These are phyloP conservation scores for Nemopilema nomurai DNA, from an alignment of 30 jellyfish, hydroid and myxozoan genomes.

Conservation along the genomic window DNA sequence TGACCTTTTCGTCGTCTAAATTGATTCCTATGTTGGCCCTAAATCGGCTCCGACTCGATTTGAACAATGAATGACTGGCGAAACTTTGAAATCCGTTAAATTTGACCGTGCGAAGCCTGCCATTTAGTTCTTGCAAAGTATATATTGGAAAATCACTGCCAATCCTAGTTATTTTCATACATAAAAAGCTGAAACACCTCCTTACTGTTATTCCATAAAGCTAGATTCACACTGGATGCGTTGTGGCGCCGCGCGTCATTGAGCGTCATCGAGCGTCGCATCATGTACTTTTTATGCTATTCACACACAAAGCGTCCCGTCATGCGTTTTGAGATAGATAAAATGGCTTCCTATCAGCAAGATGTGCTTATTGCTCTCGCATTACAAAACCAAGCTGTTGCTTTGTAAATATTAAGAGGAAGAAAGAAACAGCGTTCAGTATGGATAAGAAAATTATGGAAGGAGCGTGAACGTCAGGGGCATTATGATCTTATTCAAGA, in stretches of 20 bases:
- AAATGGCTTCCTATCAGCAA: slow-evolving; percentile 9
- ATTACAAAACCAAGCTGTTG: slow-evolving; percentile 29
- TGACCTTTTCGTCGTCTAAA: too few relatives aligned
- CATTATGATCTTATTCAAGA: slow-evolving; percentile 29
- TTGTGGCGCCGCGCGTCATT: neutral
- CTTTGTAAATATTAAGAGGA: slow-evolving; percentile 1
- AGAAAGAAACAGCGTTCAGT: slow-evolving; percentile 8
- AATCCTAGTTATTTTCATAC: too few relatives aligned
- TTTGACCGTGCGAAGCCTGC: too few relatives aligned
- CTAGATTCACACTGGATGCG: slow-evolving; percentile 10
- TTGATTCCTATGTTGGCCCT: too few relatives aligned
- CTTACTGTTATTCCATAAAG: too few relatives aligned
- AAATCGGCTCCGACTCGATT: too few relatives aligned
- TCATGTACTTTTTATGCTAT: neutral
- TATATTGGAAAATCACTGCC: too few relatives aligned
- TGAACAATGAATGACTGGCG: too few relatives aligned
- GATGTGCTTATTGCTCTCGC: slow-evolving; percentile 35
- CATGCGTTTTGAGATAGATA: neutral
- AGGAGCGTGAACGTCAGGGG: slow-evolving; percentile 28
- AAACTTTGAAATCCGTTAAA: too few relatives aligned
- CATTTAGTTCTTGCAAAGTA: too few relatives aligned
- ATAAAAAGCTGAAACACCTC: too few relatives aligned
- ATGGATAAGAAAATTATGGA: slow-evolving; percentile 47
- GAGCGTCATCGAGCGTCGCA: slow-evolving; percentile 6
- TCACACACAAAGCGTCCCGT: slow-evolving; percentile 2